These are phyloP conservation scores for Stegana nigrithorax DNA, from an alignment of 2,888 invertebrate genomes.

Conservation along the genomic window DNA sequence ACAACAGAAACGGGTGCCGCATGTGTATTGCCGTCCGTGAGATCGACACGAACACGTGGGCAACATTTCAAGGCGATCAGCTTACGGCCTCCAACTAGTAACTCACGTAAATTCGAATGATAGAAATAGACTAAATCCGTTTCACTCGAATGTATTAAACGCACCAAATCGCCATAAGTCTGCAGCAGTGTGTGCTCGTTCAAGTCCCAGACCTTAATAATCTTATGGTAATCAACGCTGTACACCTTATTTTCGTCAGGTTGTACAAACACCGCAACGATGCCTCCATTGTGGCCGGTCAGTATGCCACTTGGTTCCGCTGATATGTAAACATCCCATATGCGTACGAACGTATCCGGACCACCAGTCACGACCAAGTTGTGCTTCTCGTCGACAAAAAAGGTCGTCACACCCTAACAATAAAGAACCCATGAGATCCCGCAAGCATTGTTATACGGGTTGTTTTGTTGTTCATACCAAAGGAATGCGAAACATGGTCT, in stretches of 20 bases:
- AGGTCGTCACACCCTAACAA: constrained; percentile 74
- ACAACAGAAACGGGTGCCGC: constrained; percentile 77
- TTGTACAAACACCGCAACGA: constrained; percentile 77
- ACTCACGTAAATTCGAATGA: constrained; percentile 75
- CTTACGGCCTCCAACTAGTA: constrained; percentile 75
- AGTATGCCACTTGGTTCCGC: constrained; percentile 74
- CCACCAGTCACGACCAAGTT: constrained; percentile 79
- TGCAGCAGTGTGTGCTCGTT: constrained; percentile 75
- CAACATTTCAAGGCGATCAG: constrained; percentile 76
- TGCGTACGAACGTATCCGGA: constrained; percentile 78
- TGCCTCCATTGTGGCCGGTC: constrained; percentile 78
- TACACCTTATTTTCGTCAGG: constrained; percentile 76
- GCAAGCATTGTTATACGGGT: not conserved
- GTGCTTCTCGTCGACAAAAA: constrained; percentile 73
- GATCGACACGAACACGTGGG: constrained; percentile 75
- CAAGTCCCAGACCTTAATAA: constrained; percentile 83
- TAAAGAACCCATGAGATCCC: not conserved
- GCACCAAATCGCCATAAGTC: constrained; percentile 76
- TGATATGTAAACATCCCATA: constrained; percentile 86
- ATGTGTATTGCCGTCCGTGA: constrained; percentile 81
- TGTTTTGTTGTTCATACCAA: constrained; percentile 41
- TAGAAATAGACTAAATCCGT: constrained; percentile 74
- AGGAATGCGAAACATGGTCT: constrained; percentile 58
- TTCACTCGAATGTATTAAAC: constrained; percentile 74
- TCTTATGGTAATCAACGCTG: constrained; percentile 78